Evolutionary conservation across 2,888 invertebrate genomes (phyloP), one percentile per base, ranked within the genome.

Genomic region (Buathra laborator): DNA sequence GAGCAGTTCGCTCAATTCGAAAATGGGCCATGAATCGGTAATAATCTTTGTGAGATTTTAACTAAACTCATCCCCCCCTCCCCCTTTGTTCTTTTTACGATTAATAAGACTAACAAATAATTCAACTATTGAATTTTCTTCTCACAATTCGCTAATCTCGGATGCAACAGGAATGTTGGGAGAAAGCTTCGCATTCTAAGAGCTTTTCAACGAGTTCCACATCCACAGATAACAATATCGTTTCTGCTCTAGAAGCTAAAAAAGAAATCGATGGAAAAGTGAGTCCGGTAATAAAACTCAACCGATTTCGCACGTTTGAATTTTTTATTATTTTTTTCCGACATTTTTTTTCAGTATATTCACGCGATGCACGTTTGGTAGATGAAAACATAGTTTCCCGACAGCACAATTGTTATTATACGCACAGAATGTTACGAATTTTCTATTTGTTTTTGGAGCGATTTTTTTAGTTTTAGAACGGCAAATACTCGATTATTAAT

Each of bases 1-100:
- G 94, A 97, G 97, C 84, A 97, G 97, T 94, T 97, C 97, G 88
- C 95, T 97, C 91, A 97, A 97, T 94, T 97, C 97, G 62, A 98
- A 97, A 95, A 96, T 97, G 94, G 97, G 96, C 89, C 97, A 97
- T 93, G 97, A 97, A 94, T 96, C 96, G 93, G 97, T 97, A 95
- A 96, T 95, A 3, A 14, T n/a, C 48, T 24, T 24, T 6, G 37
- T 3, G 19, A 12, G 4, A 56, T 56, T 5, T 56, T 56, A 2
- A 10, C 37, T 9, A 37, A 7, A 7, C 9, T 37, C 0, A 7
- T 44, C 0, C 1, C 3, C 14, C 12, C 14, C 16, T 46, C 32
- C 48, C 32, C 51, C 72, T 66, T 24, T 48, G 66, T 86, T 70
- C 24, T n/a, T 79, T 59, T 32, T 71, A 0, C 24, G 24, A 24